Base-by-base conservation (phyloP, 2,113 vertebrate species). In the Perca flavescens region DNA sequence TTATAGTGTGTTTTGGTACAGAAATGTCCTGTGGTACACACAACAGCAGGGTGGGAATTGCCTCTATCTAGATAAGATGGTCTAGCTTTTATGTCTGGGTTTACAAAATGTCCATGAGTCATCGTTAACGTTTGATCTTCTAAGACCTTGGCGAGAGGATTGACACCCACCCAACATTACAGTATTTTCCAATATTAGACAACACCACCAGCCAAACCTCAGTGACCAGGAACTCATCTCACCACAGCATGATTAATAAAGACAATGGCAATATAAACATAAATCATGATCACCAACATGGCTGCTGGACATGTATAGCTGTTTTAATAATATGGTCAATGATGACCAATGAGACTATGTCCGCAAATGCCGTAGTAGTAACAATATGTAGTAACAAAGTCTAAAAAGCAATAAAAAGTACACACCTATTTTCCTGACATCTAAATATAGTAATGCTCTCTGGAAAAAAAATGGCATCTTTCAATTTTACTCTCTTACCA, bases 71-170 rank as follows among this genome's bases (percentile, higher is more conserved):
- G 84, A 95, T 93, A 91, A 94, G 88, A 82, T 89, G 68, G 53
- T 56, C 47, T 34, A 49, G 80, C 90, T 90, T 91, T 91, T 77
- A 91, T 86, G 92, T 86, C 69, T 83, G 76, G 85, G 91, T 94
- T 92, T 90, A 92, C 82, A 87, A 77, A 90, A 89, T 66, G 61
- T 89, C 60, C 74, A 87, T 77, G 79, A 92, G 83, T 63, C 74
- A 82, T 83, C 67, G 5, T 76, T 28, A 28, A 46, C 22, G 31
- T 80, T 85, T 92, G 70, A 91, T 91, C 90, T 76, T 43, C 40
- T 60, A 56, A 69, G 53, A 72, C 52, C 67, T 73, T 81, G 65
- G 66, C 78, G 22, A 46, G 67, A 63, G 34, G 63, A 84, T 28
- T 43, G 58, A 62, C 70, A 64, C 54, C 78, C 80, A 78, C 83